Evolutionary conservation across 2,888 invertebrate species (phyloP).

Genomic region (Macaria notata): DNA sequence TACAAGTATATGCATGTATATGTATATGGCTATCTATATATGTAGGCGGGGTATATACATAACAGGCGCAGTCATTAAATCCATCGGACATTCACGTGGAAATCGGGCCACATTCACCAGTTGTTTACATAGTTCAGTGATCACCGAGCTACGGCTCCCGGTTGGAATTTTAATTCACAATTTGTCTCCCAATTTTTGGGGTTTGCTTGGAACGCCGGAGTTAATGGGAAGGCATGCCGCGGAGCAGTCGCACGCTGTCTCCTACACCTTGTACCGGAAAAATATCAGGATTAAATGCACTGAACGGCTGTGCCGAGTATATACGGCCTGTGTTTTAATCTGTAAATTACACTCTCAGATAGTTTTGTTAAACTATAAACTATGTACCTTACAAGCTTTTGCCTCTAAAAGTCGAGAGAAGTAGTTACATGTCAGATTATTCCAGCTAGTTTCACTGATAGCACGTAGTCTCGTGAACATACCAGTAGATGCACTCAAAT

Average conservation of each 20-base stretch:
- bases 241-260: constrained; percentile 65
- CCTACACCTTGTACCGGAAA: constrained; percentile 41
- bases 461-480: neutral
- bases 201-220: constrained; percentile 55
- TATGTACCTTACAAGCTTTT: no score
- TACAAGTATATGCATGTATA: no score
- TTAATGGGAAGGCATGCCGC: constrained; percentile 66
- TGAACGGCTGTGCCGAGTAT: constrained; percentile 32
- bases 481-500: constrained; percentile 11
- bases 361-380: no score
- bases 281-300: constrained; percentile 51
- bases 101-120: constrained; percentile 37
- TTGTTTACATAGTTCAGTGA: constrained; percentile 45
- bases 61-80: constrained; percentile 24
- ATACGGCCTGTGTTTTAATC: constrained; percentile 7
- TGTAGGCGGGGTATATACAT: no score
- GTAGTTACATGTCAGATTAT: no score
- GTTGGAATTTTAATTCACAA: constrained; percentile 71
- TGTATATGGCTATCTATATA: no score
- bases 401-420: no score
- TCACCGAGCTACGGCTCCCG: constrained; percentile 39
- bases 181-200: constrained; percentile 65
- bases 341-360: neutral
- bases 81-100: constrained; percentile 20
- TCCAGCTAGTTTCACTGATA: neutral